Percentiles rank a stretch among this genome's conserved stretches.
These are phyloP conservation scores for Phyllotreta striolata DNA, from an alignment of 2,888 invertebrate species.

Conservation along the genomic window DNA sequence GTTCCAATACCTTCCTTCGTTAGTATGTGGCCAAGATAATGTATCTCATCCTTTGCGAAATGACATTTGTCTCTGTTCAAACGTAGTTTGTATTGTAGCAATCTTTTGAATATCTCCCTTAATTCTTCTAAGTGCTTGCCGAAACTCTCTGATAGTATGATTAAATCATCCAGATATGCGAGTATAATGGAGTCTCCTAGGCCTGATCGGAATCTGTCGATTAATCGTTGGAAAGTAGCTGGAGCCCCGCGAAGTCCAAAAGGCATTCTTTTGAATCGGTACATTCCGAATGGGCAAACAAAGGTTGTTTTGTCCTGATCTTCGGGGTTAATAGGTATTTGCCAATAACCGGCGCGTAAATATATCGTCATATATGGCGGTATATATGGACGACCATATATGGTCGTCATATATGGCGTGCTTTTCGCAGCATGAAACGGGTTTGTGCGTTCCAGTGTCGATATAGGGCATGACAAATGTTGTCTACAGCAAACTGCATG, in stretches of 20 bases:
- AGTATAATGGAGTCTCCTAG: neutral
- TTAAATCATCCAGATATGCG: slow-evolving; percentile 15
- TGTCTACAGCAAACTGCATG: no score
- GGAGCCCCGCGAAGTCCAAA: no score
- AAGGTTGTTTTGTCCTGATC: slow-evolving; percentile 23
- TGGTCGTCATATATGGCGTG: slow-evolving; percentile 17
- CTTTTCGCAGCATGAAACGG: slow-evolving; percentile 31
- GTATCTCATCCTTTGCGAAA: no score
- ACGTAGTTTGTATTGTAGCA: neutral
- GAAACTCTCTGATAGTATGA: slow-evolving; percentile 7
- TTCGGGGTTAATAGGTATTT: slow-evolving; percentile 2
- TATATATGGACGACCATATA: no score
- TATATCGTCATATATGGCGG: no score
- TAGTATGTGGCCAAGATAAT: neutral
- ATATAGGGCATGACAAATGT: no score
- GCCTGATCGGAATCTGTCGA: slow-evolving; percentile 27
- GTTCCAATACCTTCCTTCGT: neutral
- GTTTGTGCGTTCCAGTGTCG: no score
- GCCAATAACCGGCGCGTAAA: slow-evolving; percentile 19
- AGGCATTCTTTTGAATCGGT: slow-evolving; percentile 35
- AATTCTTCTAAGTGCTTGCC: neutral
- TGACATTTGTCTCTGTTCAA: slow-evolving; percentile 7
- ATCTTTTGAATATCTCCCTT: neutral
- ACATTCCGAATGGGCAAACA: slow-evolving; percentile 47
- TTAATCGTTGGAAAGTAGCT: slow-evolving; percentile 43